phyloP scores from a whole-genome alignment of 2,113 vertebrate species.

The Pollachius pollachius region DNA sequence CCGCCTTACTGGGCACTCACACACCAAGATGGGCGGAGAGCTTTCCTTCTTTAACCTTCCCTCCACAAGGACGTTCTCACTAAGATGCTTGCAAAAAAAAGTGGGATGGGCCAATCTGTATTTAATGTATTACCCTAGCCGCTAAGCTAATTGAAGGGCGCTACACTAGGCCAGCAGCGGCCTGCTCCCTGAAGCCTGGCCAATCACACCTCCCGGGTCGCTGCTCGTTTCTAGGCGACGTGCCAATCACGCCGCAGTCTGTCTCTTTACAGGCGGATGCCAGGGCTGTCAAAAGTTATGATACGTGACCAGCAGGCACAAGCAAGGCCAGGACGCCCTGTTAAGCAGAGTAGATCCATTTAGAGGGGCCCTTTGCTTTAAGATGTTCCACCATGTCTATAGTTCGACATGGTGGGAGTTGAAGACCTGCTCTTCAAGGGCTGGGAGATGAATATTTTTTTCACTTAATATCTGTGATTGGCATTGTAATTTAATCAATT shows the following conservation, averaged over 20 bases:
- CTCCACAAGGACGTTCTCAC: constrained; percentile 39
- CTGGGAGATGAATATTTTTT: neutral
- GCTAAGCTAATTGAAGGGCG: constrained; percentile 27
- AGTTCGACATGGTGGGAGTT: neutral
- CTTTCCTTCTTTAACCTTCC: neutral
- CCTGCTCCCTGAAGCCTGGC: constrained; percentile 10
- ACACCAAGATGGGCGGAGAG: too few species aligned
- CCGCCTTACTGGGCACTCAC: too few species aligned
- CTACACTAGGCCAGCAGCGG: constrained; percentile 9
- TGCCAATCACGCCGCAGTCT: constrained; percentile 22
- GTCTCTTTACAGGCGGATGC: neutral
- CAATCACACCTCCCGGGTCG: neutral
- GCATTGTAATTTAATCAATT: neutral
- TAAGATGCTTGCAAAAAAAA: constrained; percentile 18
- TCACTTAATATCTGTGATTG: neutral
- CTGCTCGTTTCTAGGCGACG: neutral
- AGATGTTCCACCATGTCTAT: neutral
- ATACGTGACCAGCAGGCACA: neutral
- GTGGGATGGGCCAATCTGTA: constrained; percentile 41
- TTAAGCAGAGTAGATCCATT: neutral
- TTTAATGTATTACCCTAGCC: constrained; percentile 32
- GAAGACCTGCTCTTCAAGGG: neutral
- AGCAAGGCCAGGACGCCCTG: constrained; percentile 4
- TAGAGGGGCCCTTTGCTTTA: neutral
- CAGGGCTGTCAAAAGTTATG: constrained; percentile 1